phyloP scores from a whole-genome alignment of 2,797 vertebrate species.

The Coluber constrictor region DNA sequence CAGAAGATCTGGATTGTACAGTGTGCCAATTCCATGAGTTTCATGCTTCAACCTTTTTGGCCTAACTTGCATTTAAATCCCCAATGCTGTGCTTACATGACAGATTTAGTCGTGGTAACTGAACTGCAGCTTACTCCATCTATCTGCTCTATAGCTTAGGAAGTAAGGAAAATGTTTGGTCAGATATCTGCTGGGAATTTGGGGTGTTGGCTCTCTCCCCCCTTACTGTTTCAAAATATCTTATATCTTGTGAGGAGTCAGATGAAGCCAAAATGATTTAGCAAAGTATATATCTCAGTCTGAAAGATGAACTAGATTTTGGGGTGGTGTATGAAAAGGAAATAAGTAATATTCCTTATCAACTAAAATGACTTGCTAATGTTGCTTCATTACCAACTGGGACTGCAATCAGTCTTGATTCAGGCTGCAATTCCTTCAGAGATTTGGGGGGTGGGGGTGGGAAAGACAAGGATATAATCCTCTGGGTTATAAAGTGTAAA shows the following conservation, averaged over 20 bases:
- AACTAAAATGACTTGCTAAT: neutral
- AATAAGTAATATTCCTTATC: neutral
- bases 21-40: neutral
- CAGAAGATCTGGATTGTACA: neutral
- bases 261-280: neutral
- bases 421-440: neutral
- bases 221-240: neutral
- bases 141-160: neutral
- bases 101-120: neutral
- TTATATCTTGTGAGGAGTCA: neutral
- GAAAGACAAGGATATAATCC: neutral
- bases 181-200: neutral
- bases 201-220: neutral
- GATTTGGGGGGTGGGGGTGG: neutral
- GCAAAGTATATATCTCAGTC: neutral
- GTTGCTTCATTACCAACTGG: neutral
- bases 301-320: neutral
- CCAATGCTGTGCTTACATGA: neutral
- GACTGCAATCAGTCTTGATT: neutral
- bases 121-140: neutral
- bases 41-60: neutral
- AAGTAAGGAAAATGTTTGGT: neutral
- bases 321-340: neutral
- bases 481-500: neutral
- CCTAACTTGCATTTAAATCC: neutral